A percentile compares a stretch with the other conserved stretches of the same genome.
Evolutionary conservation across 2,888 invertebrate species (phyloP).

Genomic region (Agriopis aurantiaria): DNA sequence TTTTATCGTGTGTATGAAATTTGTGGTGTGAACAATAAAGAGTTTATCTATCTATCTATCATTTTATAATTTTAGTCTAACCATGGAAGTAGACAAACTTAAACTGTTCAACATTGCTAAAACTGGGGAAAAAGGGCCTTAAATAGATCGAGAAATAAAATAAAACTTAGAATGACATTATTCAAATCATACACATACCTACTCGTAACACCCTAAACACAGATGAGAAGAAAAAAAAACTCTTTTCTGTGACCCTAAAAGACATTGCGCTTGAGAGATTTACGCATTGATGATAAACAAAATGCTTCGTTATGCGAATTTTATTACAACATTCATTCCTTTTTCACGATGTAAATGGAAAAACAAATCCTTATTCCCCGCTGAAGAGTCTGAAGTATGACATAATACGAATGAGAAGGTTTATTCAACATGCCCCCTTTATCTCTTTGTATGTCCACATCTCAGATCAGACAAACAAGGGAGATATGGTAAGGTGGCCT

Average conservation of each 20-base stretch:
- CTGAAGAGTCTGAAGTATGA: constrained; percentile 8
- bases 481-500: too few species aligned
- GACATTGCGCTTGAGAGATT: constrained; percentile 17
- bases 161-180: background rate
- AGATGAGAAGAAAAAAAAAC: too few species aligned
- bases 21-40: too few species aligned
- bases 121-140: too few species aligned
- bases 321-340: constrained; percentile 31
- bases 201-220: background rate
- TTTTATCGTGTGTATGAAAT: too few species aligned
- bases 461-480: too few species aligned
- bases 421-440: constrained; percentile 11
- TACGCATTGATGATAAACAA: constrained; percentile 37
- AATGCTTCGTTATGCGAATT: constrained; percentile 27
- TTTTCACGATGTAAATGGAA: constrained; percentile 19
- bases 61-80: too few species aligned
- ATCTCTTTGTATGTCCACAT: constrained; percentile 11
- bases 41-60: too few species aligned
- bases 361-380: constrained; percentile 20
- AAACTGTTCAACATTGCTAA: too few species aligned
- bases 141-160: background rate
- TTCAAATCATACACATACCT: background rate
- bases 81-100: too few species aligned
- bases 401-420: constrained; percentile 12
- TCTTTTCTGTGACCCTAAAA: too few species aligned